phyloP scores from a whole-genome alignment of 2,797 vertebrate genomes.

The Zenarchopterus dispar region DNA sequence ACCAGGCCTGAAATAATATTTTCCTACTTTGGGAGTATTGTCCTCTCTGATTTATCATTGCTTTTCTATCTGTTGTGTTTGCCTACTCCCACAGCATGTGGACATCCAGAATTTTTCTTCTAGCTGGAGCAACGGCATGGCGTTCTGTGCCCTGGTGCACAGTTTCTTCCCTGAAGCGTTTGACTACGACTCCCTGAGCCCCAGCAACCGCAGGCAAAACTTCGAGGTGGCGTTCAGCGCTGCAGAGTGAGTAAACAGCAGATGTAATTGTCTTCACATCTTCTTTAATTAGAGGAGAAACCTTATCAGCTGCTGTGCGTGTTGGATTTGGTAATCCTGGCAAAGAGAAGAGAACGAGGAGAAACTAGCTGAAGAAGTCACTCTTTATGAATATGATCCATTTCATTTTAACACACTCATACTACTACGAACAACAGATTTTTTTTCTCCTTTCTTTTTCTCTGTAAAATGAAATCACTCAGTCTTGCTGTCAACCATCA shows the following conservation, averaged over 20 bases:
- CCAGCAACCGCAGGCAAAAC: conserved; percentile 93
- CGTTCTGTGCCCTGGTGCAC: conserved; percentile 97
- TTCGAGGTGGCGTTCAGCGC: conserved; percentile 95
- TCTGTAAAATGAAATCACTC: conserved; percentile 12
- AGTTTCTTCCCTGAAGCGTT: conserved; percentile 97
- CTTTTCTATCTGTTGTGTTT: conserved; percentile 7
- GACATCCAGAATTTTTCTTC: conserved; percentile 99
- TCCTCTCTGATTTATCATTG: background rate
- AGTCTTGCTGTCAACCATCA: conserved; percentile 1
- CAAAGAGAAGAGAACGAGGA: background rate
- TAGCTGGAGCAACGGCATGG: conserved; percentile 98
- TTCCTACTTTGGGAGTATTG: conserved; percentile 17
- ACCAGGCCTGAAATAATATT: conserved; percentile 4
- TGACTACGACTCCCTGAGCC: conserved; percentile 90
- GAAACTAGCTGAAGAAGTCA: conserved; percentile 25
- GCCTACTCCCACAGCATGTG: conserved; percentile 84
- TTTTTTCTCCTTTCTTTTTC: conserved; percentile 1
- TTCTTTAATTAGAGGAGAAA: conserved; percentile 30
- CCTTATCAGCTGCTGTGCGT: background rate
- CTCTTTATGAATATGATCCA: conserved; percentile 3
- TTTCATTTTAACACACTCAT: conserved; percentile 6
- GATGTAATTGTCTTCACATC: conserved; percentile 11
- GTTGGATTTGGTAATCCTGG: conserved; percentile 2
- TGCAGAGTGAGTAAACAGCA: conserved; percentile 90
- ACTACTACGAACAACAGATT: background rate